phyloP scores from a whole-genome alignment of 2,113 vertebrate genomes.

The Varanus salvator region DNA sequence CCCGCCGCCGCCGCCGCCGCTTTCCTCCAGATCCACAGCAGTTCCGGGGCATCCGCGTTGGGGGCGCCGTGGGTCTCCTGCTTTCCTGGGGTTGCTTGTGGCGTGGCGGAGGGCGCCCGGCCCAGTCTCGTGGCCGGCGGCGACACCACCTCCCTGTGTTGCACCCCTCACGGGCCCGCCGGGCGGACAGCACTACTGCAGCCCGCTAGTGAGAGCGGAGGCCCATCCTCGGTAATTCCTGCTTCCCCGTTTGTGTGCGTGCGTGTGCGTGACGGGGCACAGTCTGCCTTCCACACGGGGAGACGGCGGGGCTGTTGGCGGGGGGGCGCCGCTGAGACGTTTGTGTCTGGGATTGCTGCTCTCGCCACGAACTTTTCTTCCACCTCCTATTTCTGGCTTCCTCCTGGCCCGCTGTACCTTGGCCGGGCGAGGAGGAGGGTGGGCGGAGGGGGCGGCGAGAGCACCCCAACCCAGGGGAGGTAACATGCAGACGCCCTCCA shows the following conservation, averaged over 20 bases:
- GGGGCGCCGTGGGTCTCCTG: slow-evolving; percentile 71
- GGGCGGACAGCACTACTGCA: slow-evolving; percentile 78
- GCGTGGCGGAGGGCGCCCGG: slow-evolving; percentile 68
- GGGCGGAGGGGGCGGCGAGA: background rate
- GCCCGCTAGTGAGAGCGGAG: slow-evolving; percentile 73
- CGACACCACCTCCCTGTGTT: slow-evolving; percentile 73
- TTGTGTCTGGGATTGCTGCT: background rate
- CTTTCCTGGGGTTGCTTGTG: slow-evolving; percentile 66
- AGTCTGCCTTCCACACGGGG: background rate
- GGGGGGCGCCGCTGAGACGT: background rate
- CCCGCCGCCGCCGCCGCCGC: slow-evolving; percentile 76
- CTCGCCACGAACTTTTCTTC: slow-evolving; percentile 56
- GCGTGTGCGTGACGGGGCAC: slow-evolving; percentile 69
- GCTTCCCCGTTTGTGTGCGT: slow-evolving; percentile 33
- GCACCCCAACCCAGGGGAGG: background rate
- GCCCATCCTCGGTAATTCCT: slow-evolving; percentile 79
- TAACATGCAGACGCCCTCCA: no score
- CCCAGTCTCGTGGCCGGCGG: slow-evolving; percentile 38
- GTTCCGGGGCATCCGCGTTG: slow-evolving; percentile 55
- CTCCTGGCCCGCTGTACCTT: slow-evolving; percentile 14
- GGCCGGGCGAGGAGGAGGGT: background rate
- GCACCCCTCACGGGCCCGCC: slow-evolving; percentile 81
- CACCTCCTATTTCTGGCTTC: slow-evolving; percentile 1
- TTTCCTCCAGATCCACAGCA: slow-evolving; percentile 80
- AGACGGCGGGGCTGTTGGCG: background rate